Percentiles rank a stretch among this genome's conserved stretches.
Evolutionary conservation across 1,140 invertebrate species (phyloP).

Genomic region (Drosophila prosaltans): DNA sequence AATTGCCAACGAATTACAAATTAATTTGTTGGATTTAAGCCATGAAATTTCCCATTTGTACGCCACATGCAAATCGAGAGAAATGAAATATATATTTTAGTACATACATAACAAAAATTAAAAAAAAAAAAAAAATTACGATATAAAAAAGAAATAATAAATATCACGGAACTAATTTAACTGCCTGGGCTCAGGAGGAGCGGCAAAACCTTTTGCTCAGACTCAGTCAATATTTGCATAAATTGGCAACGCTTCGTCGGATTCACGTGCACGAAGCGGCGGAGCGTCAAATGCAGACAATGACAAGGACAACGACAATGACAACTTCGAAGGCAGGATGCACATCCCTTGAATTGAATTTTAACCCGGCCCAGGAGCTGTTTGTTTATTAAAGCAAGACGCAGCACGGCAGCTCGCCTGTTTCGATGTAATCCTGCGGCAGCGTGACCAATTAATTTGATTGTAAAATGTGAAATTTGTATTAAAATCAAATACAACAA

Average conservation of each 20-base stretch:
- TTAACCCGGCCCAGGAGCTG: slow-evolving; percentile 33
- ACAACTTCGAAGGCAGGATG: not conserved
- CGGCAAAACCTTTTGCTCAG: not conserved
- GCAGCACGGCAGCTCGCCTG: slow-evolving; percentile 35
- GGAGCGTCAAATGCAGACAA: slow-evolving; percentile 71
- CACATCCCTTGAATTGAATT: slow-evolving; percentile 45
- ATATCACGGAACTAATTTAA: slow-evolving; percentile 82
- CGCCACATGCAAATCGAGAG: slow-evolving; percentile 38
- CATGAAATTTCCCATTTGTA: slow-evolving; percentile 62
- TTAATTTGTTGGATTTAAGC: slow-evolving; percentile 67
- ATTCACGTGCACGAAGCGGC: slow-evolving; percentile 67
- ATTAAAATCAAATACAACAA: slow-evolving; percentile 83
- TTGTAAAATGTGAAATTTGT: slow-evolving; percentile 82
- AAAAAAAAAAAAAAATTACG: slow-evolving; percentile 30
- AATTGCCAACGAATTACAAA: slow-evolving; percentile 78
- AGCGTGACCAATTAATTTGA: slow-evolving; percentile 83
- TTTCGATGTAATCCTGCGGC: slow-evolving; percentile 71
- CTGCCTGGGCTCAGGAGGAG: slow-evolving; percentile 32
- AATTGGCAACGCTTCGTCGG: slow-evolving; percentile 69
- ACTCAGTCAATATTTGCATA: slow-evolving; percentile 77
- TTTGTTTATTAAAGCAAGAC: slow-evolving; percentile 69
- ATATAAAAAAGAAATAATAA: slow-evolving; percentile 64
- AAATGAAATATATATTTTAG: slow-evolving; percentile 69
- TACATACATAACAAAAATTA: slow-evolving; percentile 47
- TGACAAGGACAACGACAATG: slow-evolving; percentile 47